Percentiles rank a stretch among this genome's conserved stretches.
Evolutionary conservation across 2,888 invertebrate genomes (phyloP).

Genomic region (Synanthedon vespiformis): DNA sequence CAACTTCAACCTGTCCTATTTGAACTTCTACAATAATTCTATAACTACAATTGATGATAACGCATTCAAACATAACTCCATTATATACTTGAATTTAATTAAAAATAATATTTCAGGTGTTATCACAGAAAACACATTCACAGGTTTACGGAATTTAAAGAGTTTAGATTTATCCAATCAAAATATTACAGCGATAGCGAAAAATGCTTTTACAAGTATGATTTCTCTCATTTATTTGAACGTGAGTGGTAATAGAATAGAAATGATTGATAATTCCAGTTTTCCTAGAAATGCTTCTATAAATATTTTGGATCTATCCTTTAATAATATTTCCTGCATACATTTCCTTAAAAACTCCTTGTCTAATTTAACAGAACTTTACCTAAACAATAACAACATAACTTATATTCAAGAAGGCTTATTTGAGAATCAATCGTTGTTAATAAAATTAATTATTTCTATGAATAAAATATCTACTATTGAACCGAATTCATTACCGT

Average conservation of each 20-base stretch:
- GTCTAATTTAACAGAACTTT: slow-evolving; percentile 29
- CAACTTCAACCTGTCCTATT: slow-evolving; percentile 27
- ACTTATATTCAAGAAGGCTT: slow-evolving; percentile 15
- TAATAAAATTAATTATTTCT: slow-evolving; percentile 41
- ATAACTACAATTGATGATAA: slow-evolving; percentile 31
- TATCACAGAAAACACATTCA: slow-evolving; percentile 30
- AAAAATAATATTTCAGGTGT: slow-evolving; percentile 33
- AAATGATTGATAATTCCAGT: slow-evolving; percentile 23
- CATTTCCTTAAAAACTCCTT: slow-evolving; percentile 30
- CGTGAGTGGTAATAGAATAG: slow-evolving; percentile 36
- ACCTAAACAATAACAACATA: slow-evolving; percentile 37
- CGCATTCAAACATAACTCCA: slow-evolving; percentile 29
- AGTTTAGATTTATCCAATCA: slow-evolving; percentile 31
- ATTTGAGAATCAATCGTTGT: slow-evolving; percentile 27
- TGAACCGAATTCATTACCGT: slow-evolving; percentile 34
- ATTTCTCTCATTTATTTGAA: slow-evolving; percentile 26
- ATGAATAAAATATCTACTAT: slow-evolving; percentile 34
- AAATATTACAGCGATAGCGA: slow-evolving; percentile 25
- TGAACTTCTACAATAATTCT: slow-evolving; percentile 36
- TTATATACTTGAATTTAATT: slow-evolving; percentile 33
- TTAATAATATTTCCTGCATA: slow-evolving; percentile 28
- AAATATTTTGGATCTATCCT: slow-evolving; percentile 35
- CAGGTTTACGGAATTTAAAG: slow-evolving; percentile 28
- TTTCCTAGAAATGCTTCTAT: slow-evolving; percentile 24
- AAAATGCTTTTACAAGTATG: slow-evolving; percentile 31